Evolutionary conservation across 64 coral and sea anemone species (phyloP), one percentile per base, ranked within the genome.

Genomic region (Orbicella faveolata): DNA sequence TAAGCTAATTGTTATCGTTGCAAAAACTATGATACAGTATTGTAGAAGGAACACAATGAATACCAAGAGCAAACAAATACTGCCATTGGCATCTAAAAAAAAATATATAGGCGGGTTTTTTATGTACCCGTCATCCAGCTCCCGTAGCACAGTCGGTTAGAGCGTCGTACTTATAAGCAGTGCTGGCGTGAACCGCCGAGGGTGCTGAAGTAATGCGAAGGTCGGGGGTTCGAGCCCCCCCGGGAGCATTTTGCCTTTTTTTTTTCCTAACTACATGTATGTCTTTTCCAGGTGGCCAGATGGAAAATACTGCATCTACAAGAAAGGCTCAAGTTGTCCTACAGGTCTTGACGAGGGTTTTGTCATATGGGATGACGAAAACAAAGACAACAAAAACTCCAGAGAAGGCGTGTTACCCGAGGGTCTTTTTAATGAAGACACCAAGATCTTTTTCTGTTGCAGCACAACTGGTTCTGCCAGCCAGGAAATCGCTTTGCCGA

Each of bases 321-420:
- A 92, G 81, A 99, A 99, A 65, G 97, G 97, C 16, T 44, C 61
- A 6, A 76, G 52, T 13, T 99, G 97, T 75, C 97, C 97, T 2
- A 48, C 89, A 4, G 94, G 94, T 75, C 75, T 99, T 76, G 90
- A 95, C 9, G 75, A 75, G 39, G 97, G 97, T 6, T 99, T 99
- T 52, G 91, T 96, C n/a, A 93, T 95, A 80, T 99, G 93, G 94
- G 97, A 99, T 75, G 97, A 99, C 48, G 97, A 99, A 66, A 99
- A 92, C 23, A 95, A 89, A 73, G 91, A 95, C 62, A 99, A 99
- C 76, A 89, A 99, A 88, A 96, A 99, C 53, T 85, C 78, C 13
- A 88, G 74, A 20, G 72, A 61, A n/a, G 97, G 97, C 10, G 76
- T 77, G 41, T 72, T 99, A 37, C 97, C 97, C 2, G 88, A 99